These are phyloP conservation scores for Astyanax mexicanus DNA, from an alignment of 2,797 vertebrate species.

Conservation along the genomic window DNA sequence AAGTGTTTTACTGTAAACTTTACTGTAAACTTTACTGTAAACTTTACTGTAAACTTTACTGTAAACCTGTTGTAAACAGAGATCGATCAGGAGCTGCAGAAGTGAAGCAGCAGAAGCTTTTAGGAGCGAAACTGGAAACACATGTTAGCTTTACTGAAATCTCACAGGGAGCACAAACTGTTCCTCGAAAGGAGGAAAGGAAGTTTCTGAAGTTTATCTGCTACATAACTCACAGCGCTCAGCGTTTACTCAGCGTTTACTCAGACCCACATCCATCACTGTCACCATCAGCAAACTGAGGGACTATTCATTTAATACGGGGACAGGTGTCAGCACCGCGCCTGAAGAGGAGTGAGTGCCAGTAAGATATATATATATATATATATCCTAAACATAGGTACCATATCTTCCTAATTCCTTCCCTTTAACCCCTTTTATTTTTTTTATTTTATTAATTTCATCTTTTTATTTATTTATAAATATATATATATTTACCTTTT, in stretches of 20 bases:
- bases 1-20: no score
- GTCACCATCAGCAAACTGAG: background rate
- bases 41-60: no score
- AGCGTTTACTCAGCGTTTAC: background rate
- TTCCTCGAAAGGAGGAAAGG: background rate
- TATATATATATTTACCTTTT: no score
- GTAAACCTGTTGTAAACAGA: no score
- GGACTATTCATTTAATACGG: background rate
- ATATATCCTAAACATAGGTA: no score
- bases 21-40: no score
- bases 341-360: conserved; percentile 2
- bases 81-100: conserved; percentile 36
- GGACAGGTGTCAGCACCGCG: conserved; percentile 23
- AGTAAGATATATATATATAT: no score
- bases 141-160: conserved; percentile 26
- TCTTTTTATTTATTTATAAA: no score
- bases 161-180: conserved; percentile 3
- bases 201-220: conserved; percentile 7
- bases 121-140: conserved; percentile 45
- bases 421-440: no score
- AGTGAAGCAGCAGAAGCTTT: conserved; percentile 24
- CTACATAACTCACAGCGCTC: conserved; percentile 26
- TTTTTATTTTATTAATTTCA: no score
- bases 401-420: no score
- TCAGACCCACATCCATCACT: conserved; percentile 23